A percentile compares a stretch with the other conserved stretches of the same genome.
Evolutionary conservation across 2,113 vertebrate genomes (phyloP).

Genomic region (Typhlomys cinereus): DNA sequence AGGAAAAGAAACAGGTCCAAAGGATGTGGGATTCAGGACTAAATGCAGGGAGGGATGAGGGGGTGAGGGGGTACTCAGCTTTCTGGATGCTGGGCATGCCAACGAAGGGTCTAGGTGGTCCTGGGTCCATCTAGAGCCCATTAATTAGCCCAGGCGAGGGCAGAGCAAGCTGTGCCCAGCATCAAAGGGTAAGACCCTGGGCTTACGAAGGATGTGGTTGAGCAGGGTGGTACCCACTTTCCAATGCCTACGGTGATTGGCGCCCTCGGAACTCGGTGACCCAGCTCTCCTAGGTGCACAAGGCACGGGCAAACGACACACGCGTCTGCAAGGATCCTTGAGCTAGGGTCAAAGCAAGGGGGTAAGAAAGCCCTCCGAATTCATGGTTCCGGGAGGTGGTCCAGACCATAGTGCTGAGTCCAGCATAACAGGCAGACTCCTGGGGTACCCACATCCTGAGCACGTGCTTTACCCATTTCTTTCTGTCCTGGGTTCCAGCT

Average conservation of each 20-base stretch:
- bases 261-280: fast-evolving
- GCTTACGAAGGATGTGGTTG: too few relatives aligned
- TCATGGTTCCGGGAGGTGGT: not conserved
- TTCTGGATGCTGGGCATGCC: not conserved
- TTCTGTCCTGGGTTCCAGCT: conserved; percentile 36
- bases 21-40: not conserved
- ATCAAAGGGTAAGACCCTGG: not conserved
- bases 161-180: not conserved
- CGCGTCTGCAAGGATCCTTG: not conserved
- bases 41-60: not conserved
- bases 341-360: not conserved
- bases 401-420: too few relatives aligned
- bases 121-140: not conserved
- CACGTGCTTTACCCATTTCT: not conserved
- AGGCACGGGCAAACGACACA: fast-evolving
- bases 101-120: not conserved
- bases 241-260: not conserved
- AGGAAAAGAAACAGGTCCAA: not conserved
- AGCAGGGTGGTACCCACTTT: not conserved
- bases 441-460: not conserved
- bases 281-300: not conserved
- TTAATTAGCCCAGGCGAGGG: not conserved
- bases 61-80: not conserved
- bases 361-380: not conserved
- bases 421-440: not conserved